These are phyloP conservation scores for Ischnus inquisitorius DNA, from an alignment of 2,888 invertebrate species.

Conservation along the genomic window DNA sequence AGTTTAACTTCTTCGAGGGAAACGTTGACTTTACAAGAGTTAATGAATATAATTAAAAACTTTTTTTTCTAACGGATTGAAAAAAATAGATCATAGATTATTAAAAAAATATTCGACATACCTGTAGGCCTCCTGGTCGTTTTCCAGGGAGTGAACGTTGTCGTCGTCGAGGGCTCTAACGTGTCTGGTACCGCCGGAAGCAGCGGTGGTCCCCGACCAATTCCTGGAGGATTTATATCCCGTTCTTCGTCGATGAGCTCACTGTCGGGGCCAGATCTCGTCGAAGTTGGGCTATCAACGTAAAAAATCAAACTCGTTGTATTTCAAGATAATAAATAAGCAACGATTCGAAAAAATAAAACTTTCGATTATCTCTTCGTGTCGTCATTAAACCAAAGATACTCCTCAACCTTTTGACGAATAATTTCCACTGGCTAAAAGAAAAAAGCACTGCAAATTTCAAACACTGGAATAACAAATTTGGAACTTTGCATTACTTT, in stretches of 20 bases:
- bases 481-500: too few relatives aligned
- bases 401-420: too few relatives aligned
- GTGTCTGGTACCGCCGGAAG: slow-evolving; percentile 78
- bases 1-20: too few relatives aligned
- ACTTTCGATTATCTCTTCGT: neutral
- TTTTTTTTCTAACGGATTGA: too few relatives aligned
- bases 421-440: too few relatives aligned
- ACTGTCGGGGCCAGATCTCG: slow-evolving; percentile 72
- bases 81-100: too few relatives aligned
- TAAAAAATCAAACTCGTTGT: slow-evolving; percentile 9
- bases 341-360: neutral
- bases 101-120: slow-evolving; percentile 66
- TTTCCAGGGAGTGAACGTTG: slow-evolving; percentile 84
- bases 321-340: neutral
- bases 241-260: slow-evolving; percentile 76
- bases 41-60: too few relatives aligned
- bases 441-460: too few relatives aligned
- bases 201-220: slow-evolving; percentile 77
- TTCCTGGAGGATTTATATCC: slow-evolving; percentile 75
- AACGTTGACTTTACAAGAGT: too few relatives aligned
- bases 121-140: slow-evolving; percentile 83
- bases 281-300: slow-evolving; percentile 79
- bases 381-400: neutral
- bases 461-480: too few relatives aligned
- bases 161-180: slow-evolving; percentile 82